Conservation (phyloP, 92 coral and sea anemone species). For the Epizoanthus fatuus region DNA sequence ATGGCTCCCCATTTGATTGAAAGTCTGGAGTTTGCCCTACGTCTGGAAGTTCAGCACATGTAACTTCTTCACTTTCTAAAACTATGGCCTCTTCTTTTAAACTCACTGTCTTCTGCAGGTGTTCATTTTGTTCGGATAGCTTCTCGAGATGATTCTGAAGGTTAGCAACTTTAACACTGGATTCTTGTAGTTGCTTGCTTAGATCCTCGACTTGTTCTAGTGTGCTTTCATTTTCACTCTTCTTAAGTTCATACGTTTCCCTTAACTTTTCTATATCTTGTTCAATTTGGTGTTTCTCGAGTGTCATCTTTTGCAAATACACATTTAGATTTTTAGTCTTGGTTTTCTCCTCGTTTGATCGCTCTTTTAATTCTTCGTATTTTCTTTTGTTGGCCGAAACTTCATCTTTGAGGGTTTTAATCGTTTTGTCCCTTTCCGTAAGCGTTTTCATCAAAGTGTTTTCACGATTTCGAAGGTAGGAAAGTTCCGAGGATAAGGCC, state of each 20-base stretch:
- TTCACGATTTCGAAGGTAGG: constrained; percentile 33
- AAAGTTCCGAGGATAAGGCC: constrained; percentile 18
- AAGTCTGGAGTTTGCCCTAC: constrained; percentile 43
- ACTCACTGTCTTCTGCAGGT: background rate
- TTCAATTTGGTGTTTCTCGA: constrained; percentile 45
- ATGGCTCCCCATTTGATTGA: background rate
- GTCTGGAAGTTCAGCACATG: constrained; percentile 52
- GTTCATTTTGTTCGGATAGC: constrained; percentile 6
- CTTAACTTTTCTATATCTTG: constrained; percentile 44
- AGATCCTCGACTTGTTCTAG: constrained; percentile 49
- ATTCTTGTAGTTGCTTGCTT: constrained; percentile 62
- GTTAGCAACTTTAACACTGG: background rate
- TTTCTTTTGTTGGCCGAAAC: constrained; percentile 44
- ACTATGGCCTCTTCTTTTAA: constrained; percentile 17
- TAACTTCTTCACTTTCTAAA: constrained; percentile 66
- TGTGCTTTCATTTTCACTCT: constrained; percentile 61
- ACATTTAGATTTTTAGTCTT: constrained; percentile 25
- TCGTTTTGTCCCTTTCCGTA: constrained; percentile 30
- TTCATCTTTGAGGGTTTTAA: constrained; percentile 16
- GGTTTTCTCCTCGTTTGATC: constrained; percentile 52
- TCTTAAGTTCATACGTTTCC: constrained; percentile 45
- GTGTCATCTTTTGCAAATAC: constrained; percentile 29
- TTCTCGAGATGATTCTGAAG: constrained; percentile 11
- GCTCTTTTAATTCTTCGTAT: constrained; percentile 59
- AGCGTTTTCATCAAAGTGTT: constrained; percentile 25